A percentile compares a stretch with the other conserved stretches of the same genome.
phyloP scores from a whole-genome alignment of 1,140 invertebrate species.

The Ephestia elutella region DNA sequence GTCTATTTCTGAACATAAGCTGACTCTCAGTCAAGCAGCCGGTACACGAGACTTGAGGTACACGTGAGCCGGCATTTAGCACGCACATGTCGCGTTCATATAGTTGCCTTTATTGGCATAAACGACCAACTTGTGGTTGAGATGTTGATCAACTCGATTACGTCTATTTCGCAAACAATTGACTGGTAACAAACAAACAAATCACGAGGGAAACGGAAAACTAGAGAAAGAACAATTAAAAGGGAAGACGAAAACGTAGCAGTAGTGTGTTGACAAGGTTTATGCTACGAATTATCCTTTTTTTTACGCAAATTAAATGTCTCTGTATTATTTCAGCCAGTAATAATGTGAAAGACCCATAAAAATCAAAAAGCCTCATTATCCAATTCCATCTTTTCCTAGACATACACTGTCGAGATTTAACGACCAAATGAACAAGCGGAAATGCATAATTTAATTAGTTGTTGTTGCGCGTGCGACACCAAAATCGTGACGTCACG shows the following conservation, averaged over 20 bases:
- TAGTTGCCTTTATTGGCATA: neutral
- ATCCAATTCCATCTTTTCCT: too few species aligned
- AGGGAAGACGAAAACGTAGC: too few species aligned
- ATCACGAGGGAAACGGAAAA: too few species aligned
- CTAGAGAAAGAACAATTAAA: too few species aligned
- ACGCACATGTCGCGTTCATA: neutral
- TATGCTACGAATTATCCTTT: too few species aligned
- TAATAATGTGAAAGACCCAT: too few species aligned
- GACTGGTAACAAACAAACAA: too few species aligned
- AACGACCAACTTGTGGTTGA: neutral
- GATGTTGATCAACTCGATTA: neutral
- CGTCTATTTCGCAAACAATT: neutral
- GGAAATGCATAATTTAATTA: conserved; percentile 50
- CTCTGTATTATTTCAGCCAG: too few species aligned
- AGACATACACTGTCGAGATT: neutral
- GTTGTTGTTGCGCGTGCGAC: conserved; percentile 54
- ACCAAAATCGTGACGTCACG: conserved; percentile 65
- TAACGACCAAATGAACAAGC: conserved; percentile 15
- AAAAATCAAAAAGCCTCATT: too few species aligned
- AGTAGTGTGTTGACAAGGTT: too few species aligned
- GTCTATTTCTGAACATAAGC: too few species aligned
- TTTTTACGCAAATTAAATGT: too few species aligned
- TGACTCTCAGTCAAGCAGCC: neutral
- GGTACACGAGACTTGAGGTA: neutral
- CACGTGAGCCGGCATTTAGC: neutral